Percentiles rank a stretch among this genome's conserved stretches.
These are phyloP conservation scores for Solenodon paradoxus DNA, from an alignment of 2,113 vertebrate species.

Conservation along the genomic window DNA sequence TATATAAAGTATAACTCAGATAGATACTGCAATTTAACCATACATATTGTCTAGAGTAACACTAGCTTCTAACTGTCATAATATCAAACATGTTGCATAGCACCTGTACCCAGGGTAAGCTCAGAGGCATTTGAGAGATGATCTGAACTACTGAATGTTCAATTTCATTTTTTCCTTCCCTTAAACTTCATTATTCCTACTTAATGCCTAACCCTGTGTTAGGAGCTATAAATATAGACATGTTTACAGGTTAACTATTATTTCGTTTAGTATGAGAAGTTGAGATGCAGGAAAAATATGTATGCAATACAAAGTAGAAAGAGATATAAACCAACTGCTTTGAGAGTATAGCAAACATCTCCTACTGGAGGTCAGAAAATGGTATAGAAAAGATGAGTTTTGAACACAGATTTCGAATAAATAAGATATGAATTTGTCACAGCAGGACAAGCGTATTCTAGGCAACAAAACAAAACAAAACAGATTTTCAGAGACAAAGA, in stretches of 20 bases:
- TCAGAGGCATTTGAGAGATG: neutral
- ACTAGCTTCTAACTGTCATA: constrained; percentile 1
- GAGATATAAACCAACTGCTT: neutral
- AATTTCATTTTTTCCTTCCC: neutral
- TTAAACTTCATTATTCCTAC: neutral
- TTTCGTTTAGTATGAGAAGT: neutral
- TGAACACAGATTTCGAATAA: neutral
- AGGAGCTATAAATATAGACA: neutral
- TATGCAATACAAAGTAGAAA: neutral
- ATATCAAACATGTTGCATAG: neutral
- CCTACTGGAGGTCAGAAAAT: neutral
- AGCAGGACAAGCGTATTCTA: neutral
- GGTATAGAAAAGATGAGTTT: neutral
- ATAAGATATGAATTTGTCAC: neutral
- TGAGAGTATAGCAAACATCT: neutral
- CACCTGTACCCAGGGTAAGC: neutral
- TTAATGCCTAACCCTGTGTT: neutral
- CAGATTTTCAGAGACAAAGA: too few relatives aligned
- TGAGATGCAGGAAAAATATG: neutral
- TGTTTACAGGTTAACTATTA: neutral
- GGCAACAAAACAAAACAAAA: neutral
- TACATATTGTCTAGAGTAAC: neutral
- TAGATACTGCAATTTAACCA: neutral
- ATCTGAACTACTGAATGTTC: neutral
- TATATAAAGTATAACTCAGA: neutral